phyloP scores from a whole-genome alignment of 53 echinoderm and acorn worm species.

The Pentamera pediparva region DNA sequence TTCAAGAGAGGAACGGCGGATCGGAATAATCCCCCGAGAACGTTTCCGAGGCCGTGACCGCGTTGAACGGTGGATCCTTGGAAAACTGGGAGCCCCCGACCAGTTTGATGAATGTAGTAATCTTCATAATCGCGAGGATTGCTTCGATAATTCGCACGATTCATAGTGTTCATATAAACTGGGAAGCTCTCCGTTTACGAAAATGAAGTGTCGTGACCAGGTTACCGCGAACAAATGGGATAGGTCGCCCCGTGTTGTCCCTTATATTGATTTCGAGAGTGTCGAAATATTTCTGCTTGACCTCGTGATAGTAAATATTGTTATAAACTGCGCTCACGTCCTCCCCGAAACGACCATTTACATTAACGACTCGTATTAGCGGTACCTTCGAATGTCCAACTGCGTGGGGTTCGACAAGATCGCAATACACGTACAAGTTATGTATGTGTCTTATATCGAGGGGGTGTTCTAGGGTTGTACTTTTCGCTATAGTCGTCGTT shows the following conservation, averaged over 20 bases:
- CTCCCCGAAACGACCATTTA: conserved; percentile 38
- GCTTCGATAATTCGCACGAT: background rate
- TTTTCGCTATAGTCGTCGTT: background rate
- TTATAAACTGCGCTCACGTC: background rate
- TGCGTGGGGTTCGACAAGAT: conserved; percentile 40
- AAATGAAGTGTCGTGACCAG: conserved; percentile 66
- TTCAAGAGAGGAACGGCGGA: conserved; percentile 36
- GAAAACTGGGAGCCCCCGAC: conserved; percentile 33
- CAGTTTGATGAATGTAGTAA: conserved; percentile 26
- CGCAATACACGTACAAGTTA: conserved; percentile 37
- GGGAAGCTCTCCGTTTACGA: background rate
- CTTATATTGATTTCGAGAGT: conserved; percentile 47
- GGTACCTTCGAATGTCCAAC: conserved; percentile 47
- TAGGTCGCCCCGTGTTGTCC: conserved; percentile 37
- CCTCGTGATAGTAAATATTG: background rate
- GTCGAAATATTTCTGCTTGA: background rate
- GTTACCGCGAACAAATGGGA: conserved; percentile 63
- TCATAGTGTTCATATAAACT: background rate
- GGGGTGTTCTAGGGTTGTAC: background rate
- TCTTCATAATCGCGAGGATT: conserved; percentile 19
- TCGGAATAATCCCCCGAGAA: conserved; percentile 46
- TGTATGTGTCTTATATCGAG: conserved; percentile 29
- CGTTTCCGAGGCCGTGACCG: conserved; percentile 35
- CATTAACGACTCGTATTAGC: conserved; percentile 49
- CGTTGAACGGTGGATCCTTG: conserved; percentile 21